Evolutionary conservation across 2,113 vertebrate genomes (phyloP), one percentile per base, ranked within the genome.

Genomic region (Strix aluco): DNA sequence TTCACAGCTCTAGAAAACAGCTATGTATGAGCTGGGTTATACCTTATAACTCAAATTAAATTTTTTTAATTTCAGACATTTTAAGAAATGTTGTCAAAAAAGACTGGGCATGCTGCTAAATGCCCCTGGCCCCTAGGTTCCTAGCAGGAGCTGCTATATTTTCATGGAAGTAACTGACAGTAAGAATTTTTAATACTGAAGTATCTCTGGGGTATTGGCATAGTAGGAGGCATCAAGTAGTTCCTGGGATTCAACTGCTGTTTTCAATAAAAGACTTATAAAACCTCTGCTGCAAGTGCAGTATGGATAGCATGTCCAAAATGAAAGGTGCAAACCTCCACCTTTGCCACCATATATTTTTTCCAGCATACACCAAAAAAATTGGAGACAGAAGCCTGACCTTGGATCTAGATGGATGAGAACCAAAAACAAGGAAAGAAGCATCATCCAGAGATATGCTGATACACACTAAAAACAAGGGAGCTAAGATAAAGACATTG

Each of bases 171-270:
- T 6, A 84, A 69, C 4, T 83, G n/a, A 40, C 15, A 61, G 10
- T 26, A 90, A 79, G 20, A 69, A 63, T 86, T 85, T 69, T 9
- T 77, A 66, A 75, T 62, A 83, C 15, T 1, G 4, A 83, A 88
- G 72, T 57, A 27, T n/a, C 2, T 0, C 9, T 51, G 6, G 2
- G 2, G 2, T 36, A 30, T 57, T 57, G 30, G 21, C 34, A 62
- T 11, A 57, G 5, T 26, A 59, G 49, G 34, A 75, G 3, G 8
- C 14, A 52, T 6, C 10, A 54, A 52, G 6, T 38, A 36, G 6
- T n/a, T 82, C 29, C 21, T 85, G 40, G 44, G 5, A 29, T 71
- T 87, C 65, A 18, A 30, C 13, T 65, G 11, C 2, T 47, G 7
- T 47, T 92, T 91, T 70, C 54, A 77, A 27, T 15, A 83, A 52